Evolutionary conservation across 1,140 invertebrate genomes (phyloP).

Genomic region (Musca domestica): DNA sequence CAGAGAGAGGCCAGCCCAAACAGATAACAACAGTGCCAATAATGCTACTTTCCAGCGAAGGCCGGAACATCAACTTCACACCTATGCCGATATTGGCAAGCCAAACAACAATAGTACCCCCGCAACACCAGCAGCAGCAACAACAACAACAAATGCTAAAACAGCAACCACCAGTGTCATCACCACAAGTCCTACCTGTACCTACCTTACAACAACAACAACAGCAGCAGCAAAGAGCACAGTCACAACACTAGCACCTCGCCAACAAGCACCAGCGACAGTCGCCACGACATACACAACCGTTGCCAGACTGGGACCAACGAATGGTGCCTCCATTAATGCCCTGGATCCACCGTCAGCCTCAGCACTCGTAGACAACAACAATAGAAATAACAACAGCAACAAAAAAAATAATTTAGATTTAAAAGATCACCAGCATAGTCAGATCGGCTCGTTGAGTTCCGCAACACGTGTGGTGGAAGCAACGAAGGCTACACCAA

Average conservation of each 20-base stretch:
- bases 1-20: constrained; percentile 75
- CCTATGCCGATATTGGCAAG: constrained; percentile 55
- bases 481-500: neutral
- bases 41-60: constrained; percentile 30
- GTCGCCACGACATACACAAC: neutral
- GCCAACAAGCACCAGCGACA: neutral
- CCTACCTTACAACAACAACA: constrained; percentile 20
- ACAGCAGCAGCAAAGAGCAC: constrained; percentile 15
- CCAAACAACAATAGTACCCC: neutral
- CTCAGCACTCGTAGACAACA: neutral
- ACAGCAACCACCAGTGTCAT: constrained; percentile 7
- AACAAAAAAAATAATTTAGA: constrained; percentile 11
- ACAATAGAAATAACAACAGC: constrained; percentile 16
- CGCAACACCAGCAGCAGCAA: neutral
- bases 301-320: constrained; percentile 16
- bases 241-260: neutral
- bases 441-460: neutral
- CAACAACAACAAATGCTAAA: neutral
- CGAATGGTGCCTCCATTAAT: constrained; percentile 20
- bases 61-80: constrained; percentile 54
- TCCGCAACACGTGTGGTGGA: neutral
- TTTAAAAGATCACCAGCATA: neutral
- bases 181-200: constrained; percentile 21
- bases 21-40: constrained; percentile 62
- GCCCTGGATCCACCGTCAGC: constrained; percentile 23